A percentile compares a stretch with the other conserved stretches of the same genome.
These are phyloP conservation scores for Sinocyclocheilus rhinocerous DNA, from an alignment of 2,113 vertebrate genomes.

Conservation along the genomic window DNA sequence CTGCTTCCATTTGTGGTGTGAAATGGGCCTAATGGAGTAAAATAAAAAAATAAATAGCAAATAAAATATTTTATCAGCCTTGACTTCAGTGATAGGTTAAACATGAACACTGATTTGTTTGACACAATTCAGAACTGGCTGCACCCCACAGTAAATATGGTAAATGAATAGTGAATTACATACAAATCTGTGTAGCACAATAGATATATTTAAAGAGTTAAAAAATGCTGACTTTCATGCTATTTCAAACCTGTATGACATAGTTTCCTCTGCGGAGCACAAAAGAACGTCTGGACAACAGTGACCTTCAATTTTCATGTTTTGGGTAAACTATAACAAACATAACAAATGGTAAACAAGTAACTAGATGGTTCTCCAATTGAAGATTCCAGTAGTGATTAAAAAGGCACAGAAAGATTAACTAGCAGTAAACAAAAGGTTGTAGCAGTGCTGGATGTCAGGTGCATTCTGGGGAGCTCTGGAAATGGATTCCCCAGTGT, in stretches of 20 bases:
- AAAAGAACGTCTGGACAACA: background rate
- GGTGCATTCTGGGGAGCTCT: slow-evolving; percentile 47
- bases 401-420: slow-evolving; percentile 21
- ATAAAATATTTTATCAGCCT: background rate
- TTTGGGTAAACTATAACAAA: no score
- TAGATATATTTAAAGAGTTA: background rate
- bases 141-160: background rate
- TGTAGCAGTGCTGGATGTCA: slow-evolving; percentile 12
- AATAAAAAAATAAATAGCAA: background rate
- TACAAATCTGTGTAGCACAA: background rate
- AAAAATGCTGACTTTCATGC: background rate
- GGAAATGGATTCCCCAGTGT: background rate
- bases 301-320: no score
- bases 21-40: background rate
- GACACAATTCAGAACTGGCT: background rate
- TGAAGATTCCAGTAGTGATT: no score
- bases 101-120: background rate
- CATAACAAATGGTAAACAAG: no score
- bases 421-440: background rate
- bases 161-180: background rate
- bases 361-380: no score
- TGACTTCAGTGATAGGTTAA: background rate
- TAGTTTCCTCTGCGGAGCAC: background rate
- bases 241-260: background rate
- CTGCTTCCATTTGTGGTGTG: background rate